Conservation (phyloP, 2,888 invertebrate genomes). For the Meliscaeva auricollis region DNA sequence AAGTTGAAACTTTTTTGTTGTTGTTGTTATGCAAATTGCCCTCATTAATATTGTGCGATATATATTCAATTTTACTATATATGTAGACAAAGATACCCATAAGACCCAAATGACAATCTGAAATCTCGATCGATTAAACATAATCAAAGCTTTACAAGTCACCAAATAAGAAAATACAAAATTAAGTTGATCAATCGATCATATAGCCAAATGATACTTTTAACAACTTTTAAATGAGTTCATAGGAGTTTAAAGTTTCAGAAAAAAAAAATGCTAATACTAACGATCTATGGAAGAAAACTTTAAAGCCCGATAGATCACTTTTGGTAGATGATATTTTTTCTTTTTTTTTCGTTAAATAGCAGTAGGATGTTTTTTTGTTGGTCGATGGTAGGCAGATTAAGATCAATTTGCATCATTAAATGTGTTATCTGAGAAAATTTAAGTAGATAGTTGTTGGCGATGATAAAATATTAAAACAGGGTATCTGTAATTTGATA, state of each 20-base stretch:
- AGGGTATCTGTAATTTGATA: too few relatives aligned
- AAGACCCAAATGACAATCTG: not conserved
- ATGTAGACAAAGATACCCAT: not conserved
- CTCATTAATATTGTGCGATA: slow-evolving; percentile 8
- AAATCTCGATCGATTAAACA: slow-evolving; percentile 27
- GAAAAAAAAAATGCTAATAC: slow-evolving; percentile 13
- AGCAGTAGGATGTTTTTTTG: not conserved
- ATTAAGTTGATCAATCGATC: slow-evolving; percentile 29
- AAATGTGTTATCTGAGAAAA: too few relatives aligned
- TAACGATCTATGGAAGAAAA: not conserved
- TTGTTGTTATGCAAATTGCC: slow-evolving; percentile 3
- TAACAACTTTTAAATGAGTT: not conserved
- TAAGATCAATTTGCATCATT: slow-evolving; percentile 6
- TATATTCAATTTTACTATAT: not conserved
- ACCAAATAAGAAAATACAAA: not conserved
- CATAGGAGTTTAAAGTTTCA: not conserved
- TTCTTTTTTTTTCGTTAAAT: too few relatives aligned
- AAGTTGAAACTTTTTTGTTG: not conserved
- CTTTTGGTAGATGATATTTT: not conserved
- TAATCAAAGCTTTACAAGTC: slow-evolving; percentile 29
- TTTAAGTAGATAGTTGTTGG: too few relatives aligned
- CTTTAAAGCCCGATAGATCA: not conserved
- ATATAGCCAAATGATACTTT: not conserved
- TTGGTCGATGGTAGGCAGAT: not conserved
- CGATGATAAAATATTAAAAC: too few relatives aligned